phyloP scores from a whole-genome alignment of 2,113 vertebrate genomes.

The Mus spicilegus region DNA sequence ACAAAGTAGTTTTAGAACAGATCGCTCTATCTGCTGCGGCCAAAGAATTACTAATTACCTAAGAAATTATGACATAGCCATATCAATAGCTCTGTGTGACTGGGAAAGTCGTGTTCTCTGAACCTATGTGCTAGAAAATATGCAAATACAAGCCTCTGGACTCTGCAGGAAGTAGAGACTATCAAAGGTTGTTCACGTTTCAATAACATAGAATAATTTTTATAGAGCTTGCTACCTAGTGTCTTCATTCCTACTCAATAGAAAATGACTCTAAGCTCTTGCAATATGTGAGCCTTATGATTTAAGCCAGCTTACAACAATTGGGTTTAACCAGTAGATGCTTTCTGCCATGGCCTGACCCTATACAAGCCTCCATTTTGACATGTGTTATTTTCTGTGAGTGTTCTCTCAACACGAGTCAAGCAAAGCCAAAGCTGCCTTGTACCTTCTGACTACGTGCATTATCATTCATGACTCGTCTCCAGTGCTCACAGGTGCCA shows the following conservation, averaged over 20 bases:
- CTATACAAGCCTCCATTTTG: background rate
- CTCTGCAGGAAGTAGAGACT: background rate
- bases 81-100: background rate
- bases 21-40: background rate
- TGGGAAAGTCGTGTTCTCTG: background rate
- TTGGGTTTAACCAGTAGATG: background rate
- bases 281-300: background rate
- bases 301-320: background rate
- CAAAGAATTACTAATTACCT: conserved; percentile 10
- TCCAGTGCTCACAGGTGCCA: background rate
- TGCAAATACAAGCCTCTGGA: background rate
- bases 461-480: background rate
- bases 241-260: conserved; percentile 3
- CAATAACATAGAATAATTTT: background rate
- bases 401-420: background rate
- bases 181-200: background rate
- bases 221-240: background rate
- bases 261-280: background rate
- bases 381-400: background rate
- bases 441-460: background rate
- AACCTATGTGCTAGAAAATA: background rate
- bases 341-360: background rate
- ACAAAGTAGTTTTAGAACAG: background rate
- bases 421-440: background rate
- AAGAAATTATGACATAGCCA: background rate